Base-by-base conservation (phyloP, 2,113 vertebrate genomes). In the Pedionomus torquatus region DNA sequence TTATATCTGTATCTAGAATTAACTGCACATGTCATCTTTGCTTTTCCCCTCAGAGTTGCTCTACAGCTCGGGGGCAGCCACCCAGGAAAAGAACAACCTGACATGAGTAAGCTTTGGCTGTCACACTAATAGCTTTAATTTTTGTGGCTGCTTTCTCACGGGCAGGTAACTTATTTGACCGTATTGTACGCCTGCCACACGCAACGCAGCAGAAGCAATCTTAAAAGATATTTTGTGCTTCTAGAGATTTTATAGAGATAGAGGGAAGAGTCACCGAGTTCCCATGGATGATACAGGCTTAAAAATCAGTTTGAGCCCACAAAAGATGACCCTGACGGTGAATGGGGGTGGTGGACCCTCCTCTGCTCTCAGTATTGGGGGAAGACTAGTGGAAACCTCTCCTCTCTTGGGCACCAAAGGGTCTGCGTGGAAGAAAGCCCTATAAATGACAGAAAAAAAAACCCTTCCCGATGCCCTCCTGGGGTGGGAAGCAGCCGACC, bases 151-250 rank as follows among this genome's bases (percentile, higher is more conserved):
- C 33, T 44, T 77, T 83, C 43, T 70, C n/a, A 64, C 0, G 43
- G 26, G 30, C 17, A 69, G 77, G 5, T 15, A 43, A 37, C 15
- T 63, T 20, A 26, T 13, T 69, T 17, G 48, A 41, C 16, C 33
- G 18, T 21, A 18, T 5, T 10, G 33, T 9, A 41, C 0, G 0
- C 10, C n/a, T 2, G 7, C 19, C 39, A 43, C 4, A 2, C 9
- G 13, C 1, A 4, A 39, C 61, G 41, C 25, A 41, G 24, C 21
- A 60, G 44, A 63, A 52, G 30, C 28, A 37, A n/a, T 58, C 55
- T 71, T 52, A 26, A 49, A 21, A 25, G 10, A 46, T 25, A 33
- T 60, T 18, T 48, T 10, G 17, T 35, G 26, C 66, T 87, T 49
- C 9, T 30, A 37, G 64, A 63, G 20, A 33, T 28, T 86, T 90